Evolutionary conservation across 1,140 invertebrate genomes (phyloP).

Genomic region (Lutraria rhynchaena): DNA sequence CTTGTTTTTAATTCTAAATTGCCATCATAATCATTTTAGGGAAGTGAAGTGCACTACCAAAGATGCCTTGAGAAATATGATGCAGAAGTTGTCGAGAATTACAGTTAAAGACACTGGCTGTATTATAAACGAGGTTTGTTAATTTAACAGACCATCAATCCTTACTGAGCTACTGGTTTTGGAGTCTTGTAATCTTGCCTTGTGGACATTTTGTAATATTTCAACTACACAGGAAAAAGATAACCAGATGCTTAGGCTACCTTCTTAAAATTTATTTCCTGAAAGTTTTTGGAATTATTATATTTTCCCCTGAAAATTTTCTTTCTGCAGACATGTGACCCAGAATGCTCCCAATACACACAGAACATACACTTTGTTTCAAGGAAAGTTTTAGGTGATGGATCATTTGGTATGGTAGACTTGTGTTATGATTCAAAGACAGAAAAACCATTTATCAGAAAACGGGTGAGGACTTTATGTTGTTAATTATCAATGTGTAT

Average conservation of each 20-base stretch:
- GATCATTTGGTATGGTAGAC: slow-evolving; percentile 16
- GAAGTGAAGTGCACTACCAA: slow-evolving; percentile 26
- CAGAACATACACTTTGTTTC: background rate
- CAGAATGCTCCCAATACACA: background rate
- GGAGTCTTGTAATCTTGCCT: no score
- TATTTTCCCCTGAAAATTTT: no score
- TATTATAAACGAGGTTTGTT: slow-evolving; percentile 13
- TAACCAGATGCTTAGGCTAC: background rate
- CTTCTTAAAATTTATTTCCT: background rate
- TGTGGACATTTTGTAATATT: no score
- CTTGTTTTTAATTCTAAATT: no score
- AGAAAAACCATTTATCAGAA: background rate
- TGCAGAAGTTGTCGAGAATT: background rate
- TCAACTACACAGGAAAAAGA: no score
- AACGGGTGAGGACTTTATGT: background rate
- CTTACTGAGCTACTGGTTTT: background rate
- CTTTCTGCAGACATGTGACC: slow-evolving; percentile 8
- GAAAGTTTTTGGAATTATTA: no score
- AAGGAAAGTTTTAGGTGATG: background rate
- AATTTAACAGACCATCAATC: background rate
- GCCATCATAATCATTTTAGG: background rate
- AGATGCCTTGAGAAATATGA: background rate
- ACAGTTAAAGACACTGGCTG: background rate
- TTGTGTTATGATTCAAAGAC: slow-evolving; percentile 29
- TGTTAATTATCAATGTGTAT: no score